These are phyloP conservation scores for Sebastes reedi DNA, from an alignment of 2,797 vertebrate species.

Conservation along the genomic window DNA sequence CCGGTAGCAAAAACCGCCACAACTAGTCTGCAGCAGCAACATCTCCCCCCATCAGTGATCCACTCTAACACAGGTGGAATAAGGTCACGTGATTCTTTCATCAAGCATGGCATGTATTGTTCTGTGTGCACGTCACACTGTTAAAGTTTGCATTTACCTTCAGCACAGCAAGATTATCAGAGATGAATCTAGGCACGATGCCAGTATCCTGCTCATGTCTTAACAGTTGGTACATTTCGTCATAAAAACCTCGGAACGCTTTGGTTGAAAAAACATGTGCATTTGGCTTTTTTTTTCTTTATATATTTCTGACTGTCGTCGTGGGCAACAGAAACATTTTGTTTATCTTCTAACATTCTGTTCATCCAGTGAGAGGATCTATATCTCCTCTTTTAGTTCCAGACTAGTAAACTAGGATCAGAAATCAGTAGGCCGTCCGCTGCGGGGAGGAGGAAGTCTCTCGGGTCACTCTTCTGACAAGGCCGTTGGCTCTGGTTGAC, in stretches of 20 bases:
- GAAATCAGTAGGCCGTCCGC: constrained; percentile 65
- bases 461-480: constrained; percentile 67
- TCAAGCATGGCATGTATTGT: constrained; percentile 23
- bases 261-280: constrained; percentile 81
- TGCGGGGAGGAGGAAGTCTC: constrained; percentile 67
- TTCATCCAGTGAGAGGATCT: constrained; percentile 73
- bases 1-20: neutral
- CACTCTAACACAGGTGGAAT: constrained; percentile 49
- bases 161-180: constrained; percentile 32
- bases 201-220: constrained; percentile 37
- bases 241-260: constrained; percentile 76
- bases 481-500: constrained; percentile 72
- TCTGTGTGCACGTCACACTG: constrained; percentile 42
- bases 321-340: constrained; percentile 66
- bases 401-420: constrained; percentile 62
- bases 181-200: constrained; percentile 38
- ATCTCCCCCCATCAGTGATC: constrained; percentile 24
- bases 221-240: constrained; percentile 48
- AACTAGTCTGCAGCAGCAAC: constrained; percentile 11
- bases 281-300: constrained; percentile 78
- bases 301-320: constrained; percentile 53
- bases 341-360: constrained; percentile 76
- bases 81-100: constrained; percentile 48
- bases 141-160: constrained; percentile 52
- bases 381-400: constrained; percentile 58